Percentiles rank a stretch among this genome's conserved stretches.
Evolutionary conservation across 2,797 vertebrate species (phyloP).

Genomic region (Amphiprion clarkii): DNA sequence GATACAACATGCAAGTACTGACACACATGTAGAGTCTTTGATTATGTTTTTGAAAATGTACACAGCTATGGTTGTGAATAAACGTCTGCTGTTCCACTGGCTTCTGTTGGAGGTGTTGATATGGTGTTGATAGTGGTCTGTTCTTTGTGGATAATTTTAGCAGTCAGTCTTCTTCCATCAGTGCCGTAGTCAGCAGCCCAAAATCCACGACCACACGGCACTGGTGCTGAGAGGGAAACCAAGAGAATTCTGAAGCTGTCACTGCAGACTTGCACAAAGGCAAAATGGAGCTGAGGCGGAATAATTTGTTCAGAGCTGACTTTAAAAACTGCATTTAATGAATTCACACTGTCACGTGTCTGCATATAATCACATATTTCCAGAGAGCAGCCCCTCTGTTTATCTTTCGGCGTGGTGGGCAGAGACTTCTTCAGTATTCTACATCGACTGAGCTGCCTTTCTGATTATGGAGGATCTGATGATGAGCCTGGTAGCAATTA

Average conservation of each 20-base stretch:
- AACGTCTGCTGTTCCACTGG: no score
- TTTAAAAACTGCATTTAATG: background rate
- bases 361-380: background rate
- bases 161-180: background rate
- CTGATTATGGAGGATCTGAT: background rate
- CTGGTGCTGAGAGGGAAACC: background rate
- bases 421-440: background rate
- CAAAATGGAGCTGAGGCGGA: background rate
- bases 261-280: background rate
- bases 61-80: no score
- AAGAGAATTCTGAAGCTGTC: background rate
- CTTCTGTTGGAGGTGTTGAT: background rate
- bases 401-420: background rate
- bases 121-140: no score
- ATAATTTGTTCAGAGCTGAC: no score
- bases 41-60: no score
- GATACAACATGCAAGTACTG: no score
- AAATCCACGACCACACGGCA: background rate
- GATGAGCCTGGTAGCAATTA: background rate
- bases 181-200: slow-evolving; percentile 24
- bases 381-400: background rate
- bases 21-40: no score
- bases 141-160: background rate
- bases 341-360: background rate
- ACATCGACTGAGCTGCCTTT: background rate